Evolutionary conservation across 2,797 vertebrate species (phyloP).

Genomic region (Brotula barbata): DNA sequence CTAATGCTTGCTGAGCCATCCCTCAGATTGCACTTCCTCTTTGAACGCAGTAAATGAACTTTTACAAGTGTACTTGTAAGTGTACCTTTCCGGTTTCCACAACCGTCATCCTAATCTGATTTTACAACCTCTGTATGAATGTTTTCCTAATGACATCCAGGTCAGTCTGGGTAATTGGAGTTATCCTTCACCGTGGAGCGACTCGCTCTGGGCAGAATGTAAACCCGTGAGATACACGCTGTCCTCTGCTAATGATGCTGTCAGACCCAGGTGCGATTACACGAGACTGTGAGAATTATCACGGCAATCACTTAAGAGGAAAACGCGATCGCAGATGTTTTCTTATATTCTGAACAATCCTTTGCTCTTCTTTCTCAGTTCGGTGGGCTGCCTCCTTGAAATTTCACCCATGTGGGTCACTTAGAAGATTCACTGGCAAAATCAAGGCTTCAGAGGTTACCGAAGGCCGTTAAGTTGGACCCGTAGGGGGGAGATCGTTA

Average conservation of each 20-base stretch:
- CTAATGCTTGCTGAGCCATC: conserved; percentile 15
- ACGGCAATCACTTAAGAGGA: too few relatives aligned
- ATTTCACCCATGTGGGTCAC: too few relatives aligned
- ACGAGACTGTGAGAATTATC: background rate
- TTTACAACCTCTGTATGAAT: conserved; percentile 29
- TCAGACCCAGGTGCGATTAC: background rate
- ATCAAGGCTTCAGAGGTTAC: too few relatives aligned
- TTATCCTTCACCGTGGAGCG: conserved; percentile 44
- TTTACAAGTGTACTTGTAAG: conserved; percentile 27
- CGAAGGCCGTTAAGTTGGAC: too few relatives aligned
- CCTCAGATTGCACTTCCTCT: conserved; percentile 34
- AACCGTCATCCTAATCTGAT: conserved; percentile 18
- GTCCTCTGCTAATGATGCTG: conserved; percentile 17
- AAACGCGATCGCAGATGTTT: too few relatives aligned
- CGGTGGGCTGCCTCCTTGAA: too few relatives aligned
- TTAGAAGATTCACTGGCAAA: too few relatives aligned
- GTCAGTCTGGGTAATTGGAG: conserved; percentile 46
- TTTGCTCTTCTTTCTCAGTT: too few relatives aligned
- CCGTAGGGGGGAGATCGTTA: too few relatives aligned
- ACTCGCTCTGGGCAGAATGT: conserved; percentile 32
- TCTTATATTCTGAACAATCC: too few relatives aligned
- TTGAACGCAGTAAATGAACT: conserved; percentile 4
- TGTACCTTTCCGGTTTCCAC: conserved; percentile 29
- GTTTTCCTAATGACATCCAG: conserved; percentile 46
- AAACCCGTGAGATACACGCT: conserved; percentile 34